These are phyloP conservation scores for Anthoscopus minutus DNA, from an alignment of 2,113 vertebrate genomes.

Conservation along the genomic window DNA sequence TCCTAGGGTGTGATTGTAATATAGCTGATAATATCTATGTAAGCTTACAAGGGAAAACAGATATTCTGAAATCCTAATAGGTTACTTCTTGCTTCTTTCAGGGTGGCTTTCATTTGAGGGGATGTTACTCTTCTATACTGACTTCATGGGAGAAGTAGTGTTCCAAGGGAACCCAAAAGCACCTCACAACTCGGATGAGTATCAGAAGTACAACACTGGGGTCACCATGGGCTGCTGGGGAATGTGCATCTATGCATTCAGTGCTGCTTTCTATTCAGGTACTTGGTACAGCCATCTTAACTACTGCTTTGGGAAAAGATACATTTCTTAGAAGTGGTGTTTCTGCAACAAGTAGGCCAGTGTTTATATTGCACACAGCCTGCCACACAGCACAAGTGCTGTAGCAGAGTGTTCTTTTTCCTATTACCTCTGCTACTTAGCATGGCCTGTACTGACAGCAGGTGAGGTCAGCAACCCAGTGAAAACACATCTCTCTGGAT, in stretches of 20 bases:
- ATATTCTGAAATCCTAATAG: not conserved
- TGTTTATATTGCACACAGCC: not conserved
- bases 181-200: constrained; percentile 85
- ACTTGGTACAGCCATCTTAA: not conserved
- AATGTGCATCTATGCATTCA: constrained; percentile 98
- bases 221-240: constrained; percentile 98
- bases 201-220: constrained; percentile 89
- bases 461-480: not conserved
- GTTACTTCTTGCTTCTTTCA: constrained; percentile 38
- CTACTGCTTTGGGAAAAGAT: not conserved
- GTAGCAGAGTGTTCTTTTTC: not conserved
- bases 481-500: not conserved
- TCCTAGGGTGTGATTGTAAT: not conserved
- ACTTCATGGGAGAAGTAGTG: constrained; percentile 98
- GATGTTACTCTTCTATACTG: constrained; percentile 96
- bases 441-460: not conserved
- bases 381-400: not conserved
- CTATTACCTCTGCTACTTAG: not conserved
- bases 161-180: constrained; percentile 93
- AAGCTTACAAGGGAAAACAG: not conserved
- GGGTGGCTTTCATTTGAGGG: constrained; percentile 97
- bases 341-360: not conserved
- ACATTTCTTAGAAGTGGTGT: not conserved
- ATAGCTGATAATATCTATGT: not conserved
- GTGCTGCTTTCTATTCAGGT: constrained; percentile 97